Percentiles rank a stretch among this genome's conserved stretches.
Conservation (phyloP, 2,888 invertebrate species). For the Brachypalpus laphriformis region DNA sequence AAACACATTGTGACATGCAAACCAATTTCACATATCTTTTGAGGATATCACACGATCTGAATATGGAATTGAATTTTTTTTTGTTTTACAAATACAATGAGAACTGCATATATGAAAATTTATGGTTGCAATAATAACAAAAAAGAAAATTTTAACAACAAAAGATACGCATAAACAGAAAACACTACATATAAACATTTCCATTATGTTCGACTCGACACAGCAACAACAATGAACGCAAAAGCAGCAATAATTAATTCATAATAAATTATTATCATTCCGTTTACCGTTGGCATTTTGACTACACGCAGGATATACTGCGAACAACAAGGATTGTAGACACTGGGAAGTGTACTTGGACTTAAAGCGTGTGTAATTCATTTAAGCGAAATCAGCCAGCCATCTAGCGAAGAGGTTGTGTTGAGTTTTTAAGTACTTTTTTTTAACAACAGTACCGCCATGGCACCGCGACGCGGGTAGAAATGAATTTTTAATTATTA, state of each 20-base stretch:
- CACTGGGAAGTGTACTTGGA: slow-evolving; percentile 31
- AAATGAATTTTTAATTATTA: slow-evolving; percentile 72
- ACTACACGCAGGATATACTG: slow-evolving; percentile 51
- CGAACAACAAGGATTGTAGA: not conserved
- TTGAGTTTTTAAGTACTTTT: slow-evolving; percentile 39
- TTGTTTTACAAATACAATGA: slow-evolving; percentile 8
- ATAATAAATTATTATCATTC: slow-evolving; percentile 72
- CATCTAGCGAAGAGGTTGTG: slow-evolving; percentile 36
- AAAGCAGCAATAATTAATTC: slow-evolving; percentile 65
- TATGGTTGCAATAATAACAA: not conserved
- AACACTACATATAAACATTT: slow-evolving; percentile 25
- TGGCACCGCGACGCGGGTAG: slow-evolving; percentile 9
- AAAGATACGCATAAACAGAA: slow-evolving; percentile 20
- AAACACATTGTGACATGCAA: slow-evolving; percentile 11
- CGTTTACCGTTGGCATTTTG: slow-evolving; percentile 67
- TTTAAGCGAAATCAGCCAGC: slow-evolving; percentile 53
- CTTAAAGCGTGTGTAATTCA: slow-evolving; percentile 58
- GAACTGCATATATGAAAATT: not conserved
- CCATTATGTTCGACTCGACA: slow-evolving; percentile 40
- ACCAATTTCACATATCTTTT: slow-evolving; percentile 60
- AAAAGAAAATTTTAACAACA: slow-evolving; percentile 15
- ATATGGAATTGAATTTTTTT: slow-evolving; percentile 47
- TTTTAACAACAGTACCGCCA: not conserved
- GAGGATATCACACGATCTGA: slow-evolving; percentile 56
- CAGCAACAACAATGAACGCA: slow-evolving; percentile 26